Conservation (phyloP, 2,797 vertebrate species). For the Phrynocephalus vlangalii region DNA sequence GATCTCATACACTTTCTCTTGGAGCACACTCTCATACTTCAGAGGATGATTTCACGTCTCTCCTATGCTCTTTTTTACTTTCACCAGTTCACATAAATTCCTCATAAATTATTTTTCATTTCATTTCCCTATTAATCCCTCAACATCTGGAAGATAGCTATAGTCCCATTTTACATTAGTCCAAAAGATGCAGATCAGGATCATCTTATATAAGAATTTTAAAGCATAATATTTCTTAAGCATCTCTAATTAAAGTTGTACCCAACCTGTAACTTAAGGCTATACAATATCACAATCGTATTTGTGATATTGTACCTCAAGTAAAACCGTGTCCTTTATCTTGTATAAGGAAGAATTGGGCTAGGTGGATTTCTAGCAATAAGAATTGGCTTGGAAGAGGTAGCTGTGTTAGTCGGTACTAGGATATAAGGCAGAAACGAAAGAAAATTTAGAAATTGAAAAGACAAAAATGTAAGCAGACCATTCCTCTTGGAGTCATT, state of each 20-base stretch:
- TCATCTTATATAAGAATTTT: background rate
- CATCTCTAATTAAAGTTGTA: background rate
- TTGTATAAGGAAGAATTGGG: background rate
- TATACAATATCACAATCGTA: background rate
- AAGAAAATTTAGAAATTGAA: no score
- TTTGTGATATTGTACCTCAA: background rate
- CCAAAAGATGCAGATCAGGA: background rate
- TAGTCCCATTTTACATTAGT: no score
- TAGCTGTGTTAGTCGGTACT: no score
- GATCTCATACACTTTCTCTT: background rate
- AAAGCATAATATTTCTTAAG: background rate
- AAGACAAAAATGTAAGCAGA: no score
- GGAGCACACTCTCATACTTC: background rate
- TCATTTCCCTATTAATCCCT: no score
- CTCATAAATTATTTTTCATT: no score
- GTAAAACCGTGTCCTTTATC: background rate
- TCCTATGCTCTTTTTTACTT: no score
- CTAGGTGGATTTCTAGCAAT: background rate
- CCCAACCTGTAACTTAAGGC: background rate
- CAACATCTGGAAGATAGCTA: background rate
- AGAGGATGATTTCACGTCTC: no score
- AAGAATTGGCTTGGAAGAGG: background rate
- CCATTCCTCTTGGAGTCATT: no score
- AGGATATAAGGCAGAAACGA: no score
- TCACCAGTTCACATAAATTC: no score